Conservation (phyloP, 2,888 invertebrate genomes). For the Anthoptus insignis region DNA sequence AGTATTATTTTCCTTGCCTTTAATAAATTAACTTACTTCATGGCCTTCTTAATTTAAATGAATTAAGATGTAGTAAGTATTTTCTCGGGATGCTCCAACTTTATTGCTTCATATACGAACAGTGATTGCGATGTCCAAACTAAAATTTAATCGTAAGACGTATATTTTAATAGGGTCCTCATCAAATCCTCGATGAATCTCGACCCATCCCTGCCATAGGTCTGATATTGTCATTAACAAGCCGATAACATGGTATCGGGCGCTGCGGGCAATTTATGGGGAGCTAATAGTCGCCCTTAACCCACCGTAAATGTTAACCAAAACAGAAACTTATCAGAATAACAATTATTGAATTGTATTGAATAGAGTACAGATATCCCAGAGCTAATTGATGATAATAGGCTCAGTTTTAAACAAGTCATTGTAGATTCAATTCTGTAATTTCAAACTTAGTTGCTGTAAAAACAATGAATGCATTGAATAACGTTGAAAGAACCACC, state of each 20-base stretch:
- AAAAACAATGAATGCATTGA: no score
- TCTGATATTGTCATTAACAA: conserved; percentile 77
- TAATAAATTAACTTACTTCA: no score
- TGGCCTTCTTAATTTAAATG: no score
- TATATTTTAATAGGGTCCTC: conserved; percentile 43
- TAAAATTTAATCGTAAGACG: not conserved
- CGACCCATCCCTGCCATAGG: conserved; percentile 65
- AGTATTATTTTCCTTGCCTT: no score
- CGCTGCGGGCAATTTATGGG: conserved; percentile 74
- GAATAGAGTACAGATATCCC: not conserved
- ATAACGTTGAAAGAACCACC: no score
- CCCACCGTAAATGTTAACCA: conserved; percentile 46
- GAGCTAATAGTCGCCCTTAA: conserved; percentile 77
- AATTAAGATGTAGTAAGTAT: no score
- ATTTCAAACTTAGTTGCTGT: not conserved
- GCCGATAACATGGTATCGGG: conserved; percentile 81
- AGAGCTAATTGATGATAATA: no score
- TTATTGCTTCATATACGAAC: not conserved
- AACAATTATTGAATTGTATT: conserved; percentile 21
- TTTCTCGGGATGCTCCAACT: no score
- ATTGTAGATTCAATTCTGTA: no score
- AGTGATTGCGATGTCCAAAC: not conserved
- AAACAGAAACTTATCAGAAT: conserved; percentile 11
- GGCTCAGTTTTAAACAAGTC: no score
- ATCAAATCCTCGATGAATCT: conserved; percentile 59